Evolutionary conservation across 2,797 vertebrate species (phyloP).

Genomic region (Choloepus didactylus): DNA sequence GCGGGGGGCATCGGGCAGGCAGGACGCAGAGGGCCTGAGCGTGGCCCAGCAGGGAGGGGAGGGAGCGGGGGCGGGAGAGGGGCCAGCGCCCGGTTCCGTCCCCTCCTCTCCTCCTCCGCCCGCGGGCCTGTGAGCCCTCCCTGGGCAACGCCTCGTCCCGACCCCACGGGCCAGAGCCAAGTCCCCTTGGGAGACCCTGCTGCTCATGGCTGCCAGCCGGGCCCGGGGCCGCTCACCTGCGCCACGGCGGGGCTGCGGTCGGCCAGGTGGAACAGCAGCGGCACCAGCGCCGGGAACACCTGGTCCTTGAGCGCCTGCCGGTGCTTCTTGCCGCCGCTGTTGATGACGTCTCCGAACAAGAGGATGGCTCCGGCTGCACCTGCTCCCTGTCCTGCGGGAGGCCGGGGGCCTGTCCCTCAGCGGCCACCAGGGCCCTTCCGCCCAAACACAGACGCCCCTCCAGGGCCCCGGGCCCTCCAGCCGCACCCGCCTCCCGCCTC

Average conservation of each 20-base stretch:
- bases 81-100: no score
- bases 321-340: background rate
- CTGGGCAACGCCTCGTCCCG: background rate
- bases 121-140: background rate
- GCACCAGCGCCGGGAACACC: constrained; percentile 62
- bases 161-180: background rate
- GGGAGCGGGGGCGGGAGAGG: background rate
- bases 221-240: background rate
- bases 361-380: constrained; percentile 67
- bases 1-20: background rate
- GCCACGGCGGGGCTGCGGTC: constrained; percentile 65
- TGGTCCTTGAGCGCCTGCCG: background rate
- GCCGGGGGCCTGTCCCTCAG: background rate
- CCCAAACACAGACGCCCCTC: accelerated
- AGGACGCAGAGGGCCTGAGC: background rate
- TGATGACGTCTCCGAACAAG: constrained; percentile 56
- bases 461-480: background rate
- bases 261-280: constrained; percentile 58
- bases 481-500: accelerated
- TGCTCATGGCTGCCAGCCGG: background rate
- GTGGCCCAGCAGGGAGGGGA: no score
- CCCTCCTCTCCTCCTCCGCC: no score
- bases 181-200: background rate
- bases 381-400: constrained; percentile 5
- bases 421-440: background rate